These are phyloP conservation scores for Halocynthia aurantium DNA, from an alignment of 23 tunicate species.

Conservation along the genomic window DNA sequence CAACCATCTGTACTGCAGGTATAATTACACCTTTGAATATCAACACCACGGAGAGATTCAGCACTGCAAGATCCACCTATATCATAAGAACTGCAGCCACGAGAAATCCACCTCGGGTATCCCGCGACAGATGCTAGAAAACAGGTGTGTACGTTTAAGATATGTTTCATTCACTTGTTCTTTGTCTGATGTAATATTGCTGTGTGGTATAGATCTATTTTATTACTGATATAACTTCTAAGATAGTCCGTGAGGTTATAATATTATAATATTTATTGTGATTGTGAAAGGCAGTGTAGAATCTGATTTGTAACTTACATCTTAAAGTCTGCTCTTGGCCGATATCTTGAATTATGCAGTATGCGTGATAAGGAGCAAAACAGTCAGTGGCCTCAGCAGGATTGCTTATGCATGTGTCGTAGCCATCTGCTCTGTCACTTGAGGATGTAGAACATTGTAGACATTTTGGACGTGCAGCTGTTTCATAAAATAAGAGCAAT, in stretches of 20 bases:
- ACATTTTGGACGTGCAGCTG: slow-evolving; percentile 25
- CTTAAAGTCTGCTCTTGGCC: neutral
- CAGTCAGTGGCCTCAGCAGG: slow-evolving; percentile 6
- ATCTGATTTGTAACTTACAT: too few relatives aligned
- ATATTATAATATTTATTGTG: too few relatives aligned
- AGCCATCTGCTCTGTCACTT: neutral
- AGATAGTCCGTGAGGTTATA: too few relatives aligned
- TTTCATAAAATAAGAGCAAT: too few relatives aligned
- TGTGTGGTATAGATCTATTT: too few relatives aligned
- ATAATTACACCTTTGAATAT: slow-evolving; percentile 20
- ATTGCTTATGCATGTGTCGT: slow-evolving; percentile 3
- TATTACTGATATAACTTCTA: too few relatives aligned
- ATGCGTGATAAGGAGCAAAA: neutral
- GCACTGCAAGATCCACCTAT: slow-evolving; percentile 22
- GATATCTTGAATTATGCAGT: slow-evolving; percentile 1
- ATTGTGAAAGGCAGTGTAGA: too few relatives aligned
- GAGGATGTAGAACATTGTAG: neutral
- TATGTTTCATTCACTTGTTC: too few relatives aligned
- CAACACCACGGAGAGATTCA: neutral
- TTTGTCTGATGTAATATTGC: too few relatives aligned
- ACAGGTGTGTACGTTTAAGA: neutral
- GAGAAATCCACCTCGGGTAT: slow-evolving; percentile 2
- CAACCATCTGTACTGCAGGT: slow-evolving; percentile 54
- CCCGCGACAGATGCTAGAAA: neutral
- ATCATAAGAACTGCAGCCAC: slow-evolving; percentile 24